A percentile compares a stretch with the other conserved stretches of the same genome.
These are phyloP conservation scores for Listrodromus nycthemerus DNA, from an alignment of 2,888 invertebrate species.

Conservation along the genomic window DNA sequence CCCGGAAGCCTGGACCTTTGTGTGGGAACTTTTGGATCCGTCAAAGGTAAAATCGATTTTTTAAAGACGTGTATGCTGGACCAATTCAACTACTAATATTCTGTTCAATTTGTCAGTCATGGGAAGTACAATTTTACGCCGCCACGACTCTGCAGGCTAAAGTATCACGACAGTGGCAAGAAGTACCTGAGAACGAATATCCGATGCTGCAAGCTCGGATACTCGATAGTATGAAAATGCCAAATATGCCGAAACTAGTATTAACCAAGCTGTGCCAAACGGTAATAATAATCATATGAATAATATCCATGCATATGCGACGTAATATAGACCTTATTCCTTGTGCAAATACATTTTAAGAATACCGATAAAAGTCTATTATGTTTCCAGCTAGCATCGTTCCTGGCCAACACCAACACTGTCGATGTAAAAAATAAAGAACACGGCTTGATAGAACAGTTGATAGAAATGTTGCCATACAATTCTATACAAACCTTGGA, in stretches of 20 bases:
- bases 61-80: background rate
- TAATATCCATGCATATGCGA: background rate
- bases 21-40: constrained; percentile 94
- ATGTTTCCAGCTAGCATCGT: constrained; percentile 90
- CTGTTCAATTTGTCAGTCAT: constrained; percentile 86
- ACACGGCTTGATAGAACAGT: constrained; percentile 89
- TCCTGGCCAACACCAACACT: constrained; percentile 89
- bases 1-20: constrained; percentile 96
- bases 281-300: constrained; percentile 86
- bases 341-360: background rate
- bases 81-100: background rate
- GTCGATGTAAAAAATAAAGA: constrained; percentile 86
- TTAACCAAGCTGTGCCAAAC: constrained; percentile 94
- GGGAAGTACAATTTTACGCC: constrained; percentile 97
- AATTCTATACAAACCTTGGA: constrained; percentile 87
- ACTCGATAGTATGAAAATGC: constrained; percentile 91
- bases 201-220: constrained; percentile 91
- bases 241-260: constrained; percentile 93
- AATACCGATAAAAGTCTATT: background rate
- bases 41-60: constrained; percentile 87
- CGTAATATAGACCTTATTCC: too few species aligned
- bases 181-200: constrained; percentile 93
- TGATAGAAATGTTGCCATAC: constrained; percentile 89
- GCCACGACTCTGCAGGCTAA: constrained; percentile 96
- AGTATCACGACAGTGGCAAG: constrained; percentile 94